Conservation (phyloP, 1,140 invertebrate genomes). For the Radopholus similis region DNA sequence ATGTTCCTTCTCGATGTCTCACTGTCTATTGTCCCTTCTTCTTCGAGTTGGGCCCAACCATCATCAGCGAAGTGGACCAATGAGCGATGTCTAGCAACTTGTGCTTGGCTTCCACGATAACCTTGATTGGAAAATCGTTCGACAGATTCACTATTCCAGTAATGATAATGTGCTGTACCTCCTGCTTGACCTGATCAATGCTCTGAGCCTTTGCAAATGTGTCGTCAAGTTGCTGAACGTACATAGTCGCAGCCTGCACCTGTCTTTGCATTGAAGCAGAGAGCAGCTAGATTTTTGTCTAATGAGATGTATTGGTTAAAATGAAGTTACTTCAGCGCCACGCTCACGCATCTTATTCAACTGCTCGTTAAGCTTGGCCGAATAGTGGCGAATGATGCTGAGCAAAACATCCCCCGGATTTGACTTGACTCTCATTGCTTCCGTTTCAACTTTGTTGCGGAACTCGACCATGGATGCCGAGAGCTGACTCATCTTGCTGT, state of each 20-base stretch:
- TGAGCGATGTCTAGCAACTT: neutral
- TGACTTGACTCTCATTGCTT: conserved; percentile 11
- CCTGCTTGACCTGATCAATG: conserved; percentile 12
- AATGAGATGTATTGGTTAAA: neutral
- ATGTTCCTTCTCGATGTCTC: too few species aligned
- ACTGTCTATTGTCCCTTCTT: too few species aligned
- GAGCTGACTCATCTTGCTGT: conserved; percentile 19
- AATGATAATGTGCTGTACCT: neutral
- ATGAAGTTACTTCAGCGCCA: conserved; percentile 5
- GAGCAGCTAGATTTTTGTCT: neutral
- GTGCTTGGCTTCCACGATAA: neutral
- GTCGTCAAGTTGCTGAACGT: neutral
- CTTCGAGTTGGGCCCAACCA: too few species aligned
- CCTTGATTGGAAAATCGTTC: neutral
- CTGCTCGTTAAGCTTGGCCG: conserved; percentile 17
- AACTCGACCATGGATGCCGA: conserved; percentile 14
- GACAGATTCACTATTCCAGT: neutral
- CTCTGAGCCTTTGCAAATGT: neutral
- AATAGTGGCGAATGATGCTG: conserved; percentile 18
- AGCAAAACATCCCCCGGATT: conserved; percentile 25
- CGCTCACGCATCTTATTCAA: conserved; percentile 3
- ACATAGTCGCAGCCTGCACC: neutral
- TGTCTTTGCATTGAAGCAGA: conserved; percentile 6
- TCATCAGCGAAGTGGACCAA: conserved; percentile 3
- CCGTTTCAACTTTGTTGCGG: conserved; percentile 20